Percentiles rank a stretch among this genome's conserved stretches.
Evolutionary conservation across 35 echinoderm and acorn worm genomes (phyloP).

Genomic region (Heliocidaris tuberculata): DNA sequence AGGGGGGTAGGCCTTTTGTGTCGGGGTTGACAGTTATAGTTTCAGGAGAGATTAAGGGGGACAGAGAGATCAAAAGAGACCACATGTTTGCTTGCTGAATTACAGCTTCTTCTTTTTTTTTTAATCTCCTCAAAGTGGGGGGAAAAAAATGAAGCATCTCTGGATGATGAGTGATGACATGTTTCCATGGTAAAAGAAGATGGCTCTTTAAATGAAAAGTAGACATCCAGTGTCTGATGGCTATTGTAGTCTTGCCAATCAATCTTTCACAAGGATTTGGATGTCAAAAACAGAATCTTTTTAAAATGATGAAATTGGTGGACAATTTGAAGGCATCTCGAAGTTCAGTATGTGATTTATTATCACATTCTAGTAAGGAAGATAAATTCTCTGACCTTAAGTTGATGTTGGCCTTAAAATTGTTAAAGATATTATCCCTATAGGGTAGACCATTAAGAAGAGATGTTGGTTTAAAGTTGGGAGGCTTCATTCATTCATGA

Average conservation of each 20-base stretch:
- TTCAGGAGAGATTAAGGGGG: conserved; percentile 16
- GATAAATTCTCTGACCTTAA: background rate
- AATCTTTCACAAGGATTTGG: background rate
- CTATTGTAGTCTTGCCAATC: background rate
- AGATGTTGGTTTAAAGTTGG: background rate
- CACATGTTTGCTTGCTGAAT: background rate
- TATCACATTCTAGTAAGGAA: background rate
- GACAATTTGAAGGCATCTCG: background rate
- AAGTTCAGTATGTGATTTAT: background rate
- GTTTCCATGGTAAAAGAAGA: conserved; percentile 2
- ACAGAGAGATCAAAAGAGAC: background rate
- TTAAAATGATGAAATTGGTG: background rate
- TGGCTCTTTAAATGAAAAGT: background rate
- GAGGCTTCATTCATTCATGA: background rate
- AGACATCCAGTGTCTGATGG: conserved; percentile 1
- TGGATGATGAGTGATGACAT: background rate
- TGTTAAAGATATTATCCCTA: conserved; percentile 12
- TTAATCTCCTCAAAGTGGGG: background rate
- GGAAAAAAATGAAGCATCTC: background rate
- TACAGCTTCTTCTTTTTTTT: background rate
- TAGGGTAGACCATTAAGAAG: background rate
- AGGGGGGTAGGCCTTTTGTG: conserved; percentile 11
- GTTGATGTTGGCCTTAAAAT: conserved; percentile 2
- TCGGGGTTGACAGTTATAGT: conserved; percentile 28
- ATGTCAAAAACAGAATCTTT: background rate